A percentile compares a stretch with the other conserved stretches of the same genome.
phyloP scores from a whole-genome alignment of 2,797 vertebrate genomes.

The Todus mexicanus region DNA sequence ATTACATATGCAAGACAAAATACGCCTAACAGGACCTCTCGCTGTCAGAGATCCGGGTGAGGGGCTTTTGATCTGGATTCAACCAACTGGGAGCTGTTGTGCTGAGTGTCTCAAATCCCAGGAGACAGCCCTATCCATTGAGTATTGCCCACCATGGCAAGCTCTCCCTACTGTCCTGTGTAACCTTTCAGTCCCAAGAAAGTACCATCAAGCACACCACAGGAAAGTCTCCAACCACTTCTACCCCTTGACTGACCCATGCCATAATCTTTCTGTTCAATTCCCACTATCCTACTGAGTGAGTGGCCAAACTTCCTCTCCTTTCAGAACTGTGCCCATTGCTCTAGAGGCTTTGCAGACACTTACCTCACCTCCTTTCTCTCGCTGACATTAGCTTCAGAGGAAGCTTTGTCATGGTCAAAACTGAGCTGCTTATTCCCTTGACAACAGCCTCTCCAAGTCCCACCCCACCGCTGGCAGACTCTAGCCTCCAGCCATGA shows the following conservation, averaged over 20 bases:
- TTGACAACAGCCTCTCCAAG: background rate
- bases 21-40: background rate
- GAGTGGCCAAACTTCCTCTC: background rate
- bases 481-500: accelerated
- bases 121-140: background rate
- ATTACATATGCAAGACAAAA: background rate
- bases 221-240: background rate
- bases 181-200: background rate
- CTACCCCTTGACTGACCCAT: background rate
- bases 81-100: background rate
- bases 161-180: background rate
- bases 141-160: background rate
- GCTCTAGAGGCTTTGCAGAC: background rate
- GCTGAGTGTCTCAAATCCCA: background rate
- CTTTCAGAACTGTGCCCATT: background rate
- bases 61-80: background rate
- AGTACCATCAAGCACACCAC: background rate
- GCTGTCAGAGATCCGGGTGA: accelerated
- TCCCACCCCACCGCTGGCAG: background rate
- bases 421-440: background rate
- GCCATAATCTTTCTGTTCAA: background rate
- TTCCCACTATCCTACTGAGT: background rate
- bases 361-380: background rate
- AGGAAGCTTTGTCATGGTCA: background rate
- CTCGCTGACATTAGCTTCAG: background rate